phyloP scores from a whole-genome alignment of 2,888 invertebrate species.

The Phengaris alcon region DNA sequence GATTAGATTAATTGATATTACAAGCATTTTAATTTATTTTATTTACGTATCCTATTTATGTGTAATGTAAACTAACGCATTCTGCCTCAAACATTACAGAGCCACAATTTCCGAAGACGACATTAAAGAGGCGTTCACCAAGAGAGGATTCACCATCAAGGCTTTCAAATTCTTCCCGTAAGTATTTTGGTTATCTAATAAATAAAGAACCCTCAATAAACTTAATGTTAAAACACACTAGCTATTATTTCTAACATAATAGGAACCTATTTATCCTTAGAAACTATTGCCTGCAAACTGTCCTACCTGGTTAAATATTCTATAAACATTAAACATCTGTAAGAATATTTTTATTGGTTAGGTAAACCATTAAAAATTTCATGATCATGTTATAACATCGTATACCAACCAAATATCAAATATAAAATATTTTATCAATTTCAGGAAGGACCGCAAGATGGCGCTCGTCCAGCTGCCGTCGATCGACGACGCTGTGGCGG shows the following conservation, averaged over 20 bases:
- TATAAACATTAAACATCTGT: too few relatives aligned
- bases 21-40: too few relatives aligned
- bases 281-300: too few relatives aligned
- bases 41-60: too few relatives aligned
- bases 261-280: too few relatives aligned
- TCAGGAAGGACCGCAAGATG: slow-evolving; percentile 99
- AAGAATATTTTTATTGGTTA: too few relatives aligned
- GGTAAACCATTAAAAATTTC: too few relatives aligned
- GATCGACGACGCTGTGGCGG: slow-evolving; percentile 97
- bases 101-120: slow-evolving; percentile 95
- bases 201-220: neutral
- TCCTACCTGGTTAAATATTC: too few relatives aligned
- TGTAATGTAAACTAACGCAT: neutral
- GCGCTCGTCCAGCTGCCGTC: slow-evolving; percentile 96
- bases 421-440: slow-evolving; percentile 49
- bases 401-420: neutral
- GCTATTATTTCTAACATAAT: too few relatives aligned
- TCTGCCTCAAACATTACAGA: slow-evolving; percentile 71
- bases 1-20: too few relatives aligned
- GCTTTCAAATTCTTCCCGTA: slow-evolving; percentile 98
- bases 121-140: slow-evolving; percentile 93
- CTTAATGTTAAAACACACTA: too few relatives aligned
- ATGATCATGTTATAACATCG: too few relatives aligned
- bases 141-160: slow-evolving; percentile 92
- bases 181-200: slow-evolving; percentile 64